These are phyloP conservation scores for Notospermus geniculatus DNA, from an alignment of 1,140 invertebrate genomes.

Conservation along the genomic window DNA sequence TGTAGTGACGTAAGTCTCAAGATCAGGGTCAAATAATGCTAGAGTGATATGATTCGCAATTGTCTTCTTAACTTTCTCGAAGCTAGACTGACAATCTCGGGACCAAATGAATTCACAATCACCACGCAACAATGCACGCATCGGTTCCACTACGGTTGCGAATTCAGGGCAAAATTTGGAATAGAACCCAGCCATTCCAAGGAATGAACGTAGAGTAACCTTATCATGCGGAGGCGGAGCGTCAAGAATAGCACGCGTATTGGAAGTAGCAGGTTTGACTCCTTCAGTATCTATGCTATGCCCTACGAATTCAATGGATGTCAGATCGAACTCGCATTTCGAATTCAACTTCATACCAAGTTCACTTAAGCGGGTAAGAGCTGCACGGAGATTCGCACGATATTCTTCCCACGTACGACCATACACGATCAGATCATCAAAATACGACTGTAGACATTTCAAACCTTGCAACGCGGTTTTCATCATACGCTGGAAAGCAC, in stretches of 20 bases:
- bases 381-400: too few relatives aligned
- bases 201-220: slow-evolving; percentile 24
- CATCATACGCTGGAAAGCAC: too few relatives aligned
- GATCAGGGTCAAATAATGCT: slow-evolving; percentile 27
- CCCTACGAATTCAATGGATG: slow-evolving; percentile 24
- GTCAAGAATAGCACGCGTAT: slow-evolving; percentile 45
- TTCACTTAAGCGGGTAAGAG: too few relatives aligned
- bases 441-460: too few relatives aligned
- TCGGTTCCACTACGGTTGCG: slow-evolving; percentile 23
- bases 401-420: too few relatives aligned
- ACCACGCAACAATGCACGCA: slow-evolving; percentile 23
- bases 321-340: slow-evolving; percentile 19
- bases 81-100: slow-evolving; percentile 19
- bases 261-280: slow-evolving; percentile 30
- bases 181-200: slow-evolving; percentile 17
- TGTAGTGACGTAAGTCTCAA: slow-evolving; percentile 25
- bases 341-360: too few relatives aligned
- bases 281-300: slow-evolving; percentile 20
- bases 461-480: too few relatives aligned
- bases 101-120: slow-evolving; percentile 23
- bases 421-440: too few relatives aligned
- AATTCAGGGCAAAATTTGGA: slow-evolving; percentile 21
- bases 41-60: slow-evolving; percentile 20
- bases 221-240: slow-evolving; percentile 13
- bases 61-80: slow-evolving; percentile 22